Percentiles rank a stretch among this genome's conserved stretches.
phyloP scores from a whole-genome alignment of 1,140 invertebrate species.

The Zaprionus ghesquierei region DNA sequence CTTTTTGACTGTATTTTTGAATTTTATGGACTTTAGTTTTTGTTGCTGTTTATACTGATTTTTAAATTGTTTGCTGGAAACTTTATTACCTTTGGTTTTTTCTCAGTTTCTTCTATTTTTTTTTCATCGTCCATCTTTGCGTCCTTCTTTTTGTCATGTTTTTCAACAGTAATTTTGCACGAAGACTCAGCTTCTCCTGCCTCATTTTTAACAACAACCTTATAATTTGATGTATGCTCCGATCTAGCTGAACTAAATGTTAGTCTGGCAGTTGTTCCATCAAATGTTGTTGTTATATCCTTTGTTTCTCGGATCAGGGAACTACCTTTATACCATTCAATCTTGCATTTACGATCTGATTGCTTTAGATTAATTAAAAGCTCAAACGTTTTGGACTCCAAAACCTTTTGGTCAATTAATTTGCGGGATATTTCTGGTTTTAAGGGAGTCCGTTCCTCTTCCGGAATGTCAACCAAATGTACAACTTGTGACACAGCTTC shows the following conservation, averaged over 20 bases:
- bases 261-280: conserved; percentile 90
- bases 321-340: conserved; percentile 94
- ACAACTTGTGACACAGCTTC: conserved; percentile 95
- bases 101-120: conserved; percentile 72
- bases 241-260: conserved; percentile 88
- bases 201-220: conserved; percentile 91
- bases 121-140: conserved; percentile 55
- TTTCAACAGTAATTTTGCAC: conserved; percentile 88
- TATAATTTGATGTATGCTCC: conserved; percentile 90
- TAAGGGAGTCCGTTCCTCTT: conserved; percentile 79
- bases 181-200: conserved; percentile 91
- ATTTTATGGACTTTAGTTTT: conserved; percentile 4
- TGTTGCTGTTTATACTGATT: not conserved
- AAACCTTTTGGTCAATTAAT: conserved; percentile 87
- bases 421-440: conserved; percentile 89
- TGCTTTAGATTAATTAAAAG: conserved; percentile 89
- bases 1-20: not conserved
- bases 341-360: conserved; percentile 89
- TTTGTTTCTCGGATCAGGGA: conserved; percentile 88
- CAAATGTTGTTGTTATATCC: conserved; percentile 88
- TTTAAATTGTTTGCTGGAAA: not conserved
- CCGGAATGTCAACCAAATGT: conserved; percentile 91
- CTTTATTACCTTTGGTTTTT: conserved; percentile 71
- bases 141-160: conserved; percentile 73
- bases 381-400: conserved; percentile 91